phyloP scores from a whole-genome alignment of 2,113 vertebrate genomes.

The Syngnathus floridae region DNA sequence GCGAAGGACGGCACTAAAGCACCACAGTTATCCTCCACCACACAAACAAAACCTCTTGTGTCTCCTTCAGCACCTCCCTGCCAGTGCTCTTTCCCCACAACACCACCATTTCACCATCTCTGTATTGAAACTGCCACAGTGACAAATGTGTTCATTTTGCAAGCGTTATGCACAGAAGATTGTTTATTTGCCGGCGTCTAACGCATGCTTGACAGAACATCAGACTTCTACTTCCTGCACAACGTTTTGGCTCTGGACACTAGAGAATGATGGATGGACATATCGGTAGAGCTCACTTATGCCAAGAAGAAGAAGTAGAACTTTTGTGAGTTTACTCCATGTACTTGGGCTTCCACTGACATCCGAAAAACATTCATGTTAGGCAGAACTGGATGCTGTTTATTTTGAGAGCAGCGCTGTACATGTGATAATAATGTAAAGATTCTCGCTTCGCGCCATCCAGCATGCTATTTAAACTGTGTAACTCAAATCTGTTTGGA shows the following conservation, averaged over 20 bases:
- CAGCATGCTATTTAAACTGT: constrained; percentile 12
- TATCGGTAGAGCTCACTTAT: not conserved
- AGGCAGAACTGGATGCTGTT: not conserved
- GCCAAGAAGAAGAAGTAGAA: not conserved
- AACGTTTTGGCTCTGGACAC: constrained; percentile 7
- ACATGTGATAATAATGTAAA: not conserved
- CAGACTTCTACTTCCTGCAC: constrained; percentile 17
- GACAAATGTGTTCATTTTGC: constrained; percentile 20
- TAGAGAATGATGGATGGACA: not conserved
- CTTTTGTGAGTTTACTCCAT: too few species aligned
- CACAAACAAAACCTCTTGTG: constrained; percentile 33
- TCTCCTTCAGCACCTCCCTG: constrained; percentile 18
- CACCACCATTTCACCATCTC: constrained; percentile 16
- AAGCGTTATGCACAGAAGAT: constrained; percentile 1
- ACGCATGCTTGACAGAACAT: constrained; percentile 7
- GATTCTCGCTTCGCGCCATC: constrained; percentile 9
- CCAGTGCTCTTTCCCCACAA: constrained; percentile 5
- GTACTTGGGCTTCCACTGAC: too few species aligned
- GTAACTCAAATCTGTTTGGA: constrained; percentile 23
- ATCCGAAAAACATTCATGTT: too few species aligned
- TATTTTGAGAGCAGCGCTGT: not conserved
- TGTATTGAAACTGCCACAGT: constrained; percentile 11
- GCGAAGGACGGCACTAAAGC: constrained; percentile 15
- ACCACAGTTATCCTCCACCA: constrained; percentile 1
- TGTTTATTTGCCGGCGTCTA: constrained; percentile 11